phyloP scores from a whole-genome alignment of 2,113 vertebrate species.

The Theristicus caerulescens region DNA sequence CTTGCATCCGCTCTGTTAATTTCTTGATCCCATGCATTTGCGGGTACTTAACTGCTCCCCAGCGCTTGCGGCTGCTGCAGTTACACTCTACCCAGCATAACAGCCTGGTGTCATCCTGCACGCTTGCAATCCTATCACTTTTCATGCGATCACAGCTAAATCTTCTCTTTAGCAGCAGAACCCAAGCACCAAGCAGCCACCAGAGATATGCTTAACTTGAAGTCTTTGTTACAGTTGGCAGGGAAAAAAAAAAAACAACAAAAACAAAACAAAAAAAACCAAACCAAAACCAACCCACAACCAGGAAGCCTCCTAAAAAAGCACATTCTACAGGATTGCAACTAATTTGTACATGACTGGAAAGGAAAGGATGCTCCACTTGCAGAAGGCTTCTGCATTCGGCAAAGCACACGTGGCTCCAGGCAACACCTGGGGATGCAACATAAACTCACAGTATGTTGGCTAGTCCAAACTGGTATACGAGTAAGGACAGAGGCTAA shows the following conservation, averaged over 20 bases:
- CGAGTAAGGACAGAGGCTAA: background rate
- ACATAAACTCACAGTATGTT: background rate
- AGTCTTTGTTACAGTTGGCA: background rate
- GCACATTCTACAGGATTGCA: background rate
- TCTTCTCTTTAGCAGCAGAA: background rate
- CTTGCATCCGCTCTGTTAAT: background rate
- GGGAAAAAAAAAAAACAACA: background rate
- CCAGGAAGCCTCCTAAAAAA: background rate
- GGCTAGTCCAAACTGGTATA: background rate
- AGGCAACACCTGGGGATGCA: background rate
- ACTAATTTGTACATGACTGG: rapidly evolving
- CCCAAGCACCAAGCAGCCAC: background rate
- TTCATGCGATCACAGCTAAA: rapidly evolving
- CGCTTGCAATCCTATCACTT: background rate
- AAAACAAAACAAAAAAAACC: background rate
- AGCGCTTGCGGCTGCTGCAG: background rate
- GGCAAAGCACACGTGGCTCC: background rate
- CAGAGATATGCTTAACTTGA: background rate
- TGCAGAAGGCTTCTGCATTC: background rate
- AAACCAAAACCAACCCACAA: too few species aligned
- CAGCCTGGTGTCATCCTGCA: background rate
- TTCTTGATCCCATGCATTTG: background rate
- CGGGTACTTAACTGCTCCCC: background rate
- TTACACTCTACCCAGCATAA: background rate
- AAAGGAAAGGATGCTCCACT: background rate